Evolutionary conservation across 2,113 vertebrate species (phyloP), one percentile per base, ranked within the genome.

Genomic region (Tor tambroides): DNA sequence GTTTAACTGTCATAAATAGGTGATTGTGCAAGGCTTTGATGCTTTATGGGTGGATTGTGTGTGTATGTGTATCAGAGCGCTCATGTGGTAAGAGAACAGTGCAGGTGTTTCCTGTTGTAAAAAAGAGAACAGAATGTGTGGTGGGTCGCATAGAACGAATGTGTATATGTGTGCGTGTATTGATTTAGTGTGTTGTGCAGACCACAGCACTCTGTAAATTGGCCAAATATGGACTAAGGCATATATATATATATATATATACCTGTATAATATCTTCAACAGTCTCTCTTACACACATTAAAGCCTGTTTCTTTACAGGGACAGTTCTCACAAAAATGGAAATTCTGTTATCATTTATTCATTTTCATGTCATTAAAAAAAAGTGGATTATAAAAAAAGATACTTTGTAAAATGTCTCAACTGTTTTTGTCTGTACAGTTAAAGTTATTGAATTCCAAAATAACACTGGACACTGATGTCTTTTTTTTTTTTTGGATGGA

Each of bases 91-190:
- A 87, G 83, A 83, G 86, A 85, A 84, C 46, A 67, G 7, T 78
- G 83, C 91, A 92, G 91, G 91, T 92, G 91, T 87, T 91, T 92
- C 91, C 91, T 91, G 91, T 89, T 87, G 72, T 80, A 90, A 89
- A 80, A 15, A 89, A 59, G 56, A 56, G 26, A 77, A 79, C 49
- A 41, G 19, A 51, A 7, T 17, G 32, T 72, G 61, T 12, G 56
- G 41, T n/a, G 83, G n/a, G 23, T 87, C 85, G 84, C n/a, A 46
- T 78, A 65, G 35, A 30, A 61, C 79, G 21, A 65, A 59, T 76
- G 28, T 54, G 7, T 76, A 30, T 80, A 32, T 84, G n/a, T 85
- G 54, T 86, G 54, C 3, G 30, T 80, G 46, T 61, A 35, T 88
- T 83, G 43, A 80, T 51, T 67, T 49, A 51, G 38, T 76, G 23